Conservation (phyloP, 1,140 invertebrate genomes). For the Acarapis woodi region DNA sequence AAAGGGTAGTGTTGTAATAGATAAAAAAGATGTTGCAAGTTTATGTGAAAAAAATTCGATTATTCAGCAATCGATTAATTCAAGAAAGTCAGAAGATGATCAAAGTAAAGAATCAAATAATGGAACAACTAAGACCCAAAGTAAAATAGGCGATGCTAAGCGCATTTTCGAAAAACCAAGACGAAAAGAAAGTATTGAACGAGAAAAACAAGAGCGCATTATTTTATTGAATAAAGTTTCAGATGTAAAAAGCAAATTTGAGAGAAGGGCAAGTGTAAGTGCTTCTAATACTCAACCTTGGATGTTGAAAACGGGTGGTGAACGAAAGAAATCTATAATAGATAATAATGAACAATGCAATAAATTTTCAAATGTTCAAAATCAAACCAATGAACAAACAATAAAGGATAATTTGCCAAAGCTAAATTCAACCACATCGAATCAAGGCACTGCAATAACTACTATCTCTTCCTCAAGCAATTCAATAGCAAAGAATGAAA, state of each 20-base stretch:
- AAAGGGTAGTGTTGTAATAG: no score
- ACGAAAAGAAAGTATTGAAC: background rate
- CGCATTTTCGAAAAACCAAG: background rate
- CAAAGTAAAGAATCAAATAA: background rate
- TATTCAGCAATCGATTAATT: background rate
- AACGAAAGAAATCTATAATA: background rate
- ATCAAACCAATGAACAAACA: background rate
- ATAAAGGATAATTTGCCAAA: slow-evolving; percentile 12
- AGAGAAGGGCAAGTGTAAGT: slow-evolving; percentile 6
- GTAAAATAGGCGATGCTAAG: background rate
- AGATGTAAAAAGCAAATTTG: slow-evolving; percentile 16
- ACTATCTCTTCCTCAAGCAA: slow-evolving; percentile 9
- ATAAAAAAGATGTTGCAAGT: no score
- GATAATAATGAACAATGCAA: background rate
- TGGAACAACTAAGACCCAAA: no score
- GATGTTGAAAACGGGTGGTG: background rate
- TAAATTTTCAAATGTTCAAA: background rate
- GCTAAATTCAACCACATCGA: slow-evolving; percentile 10
- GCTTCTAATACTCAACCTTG: no score
- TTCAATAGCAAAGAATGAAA: slow-evolving; percentile 10
- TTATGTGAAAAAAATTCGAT: background rate
- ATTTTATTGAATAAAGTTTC: slow-evolving; percentile 15
- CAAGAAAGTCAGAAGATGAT: background rate
- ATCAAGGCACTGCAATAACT: slow-evolving; percentile 3
- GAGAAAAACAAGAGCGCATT: slow-evolving; percentile 12